Evolutionary conservation across 2,888 invertebrate species (phyloP), one percentile per base, ranked within the genome.

Genomic region (Mechanitis mazaeus): DNA sequence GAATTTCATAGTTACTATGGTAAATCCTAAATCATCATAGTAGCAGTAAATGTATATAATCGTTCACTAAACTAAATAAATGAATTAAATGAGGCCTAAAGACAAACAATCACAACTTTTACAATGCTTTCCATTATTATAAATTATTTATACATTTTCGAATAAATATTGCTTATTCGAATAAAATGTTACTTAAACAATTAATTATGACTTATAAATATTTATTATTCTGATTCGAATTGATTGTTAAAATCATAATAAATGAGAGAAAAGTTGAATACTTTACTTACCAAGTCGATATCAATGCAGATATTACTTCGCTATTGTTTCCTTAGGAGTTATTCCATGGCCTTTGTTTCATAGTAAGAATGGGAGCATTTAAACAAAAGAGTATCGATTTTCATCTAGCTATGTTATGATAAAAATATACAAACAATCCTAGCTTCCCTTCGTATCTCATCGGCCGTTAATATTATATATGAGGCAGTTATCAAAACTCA

Each of bases 381-480:
- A 63, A 65, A 69, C 61, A 64, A 65, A 68, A 62, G 64, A 59
- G 60, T 61, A 66, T 58, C 59, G 65, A 68, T 68, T 69, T 63
- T 68, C 66, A 69, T 68, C 69, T 65, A 58, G 57, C 63, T 59
- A 60, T 63, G 60, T 65, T 63, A 55, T 60, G 45, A 56, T 58
- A 60, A 64, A 60, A 60, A 58, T 61, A 60, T 54, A 64, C 59
- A 59, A 64, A 56, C 57, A 64, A 58, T 62, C 60, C 58, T 66
- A 56, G 67, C 60, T 61, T 61, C 58, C 45, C 58, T 64, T 63
- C 64, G 61, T 60, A 64, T 66, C 66, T 60, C 57, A 68, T 68
- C 64, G 64, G 60, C 31, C 61, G 68, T 70, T 66, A 68, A 66
- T 65, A 67, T 67, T 66, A 70, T 67, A 66, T 70, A 70, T 68